Evolutionary conservation across 2,113 vertebrate species (phyloP), one percentile per base, ranked within the genome.

Genomic region (Phyllostomus hastatus): DNA sequence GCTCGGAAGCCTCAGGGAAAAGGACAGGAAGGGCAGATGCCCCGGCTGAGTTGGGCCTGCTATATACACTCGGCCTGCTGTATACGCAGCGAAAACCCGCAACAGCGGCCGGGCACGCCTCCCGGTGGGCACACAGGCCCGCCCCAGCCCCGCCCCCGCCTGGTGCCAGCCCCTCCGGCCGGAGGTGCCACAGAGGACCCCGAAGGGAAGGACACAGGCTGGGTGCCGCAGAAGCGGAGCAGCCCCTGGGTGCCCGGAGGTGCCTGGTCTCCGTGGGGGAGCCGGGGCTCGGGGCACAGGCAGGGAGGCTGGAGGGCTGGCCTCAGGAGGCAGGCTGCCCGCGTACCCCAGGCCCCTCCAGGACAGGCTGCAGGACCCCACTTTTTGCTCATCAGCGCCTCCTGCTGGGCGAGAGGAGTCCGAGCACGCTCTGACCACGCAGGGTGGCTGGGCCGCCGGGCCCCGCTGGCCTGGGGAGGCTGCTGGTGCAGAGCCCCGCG

Each of bases 51-150:
- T 0, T 0, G 41, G 26, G 38, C 9, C 46, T 35, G 5, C 2
- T 0, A 16, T 2, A 12, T 2, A 33, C 1, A 41, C 38, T 41
- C 38, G 26, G 38, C 9, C 46, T 35, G 5, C 2, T 0, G 22
- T 2, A 10, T 2, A 33, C 0, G 2, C 28, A 10, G 31, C 1
- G 2, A 31, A 3, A 52, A 22, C 2, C 7, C 9, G 54, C 7
- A 2, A 3, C 5, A 0, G 57, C 0, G 33, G 1, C 11, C 2
- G 5, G 4, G 24, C 57, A 0, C 20, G 33, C 19, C 4, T 1
- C 16, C 17, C 0, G 0, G 15, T 0, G 6, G 26, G 9, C 26
- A 0, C 0, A 2, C 0, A 3, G 1, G 0, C 7, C 20, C 1
- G 2, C 41, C 41, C 19, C 12, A 3, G 66, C 20, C 59, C 59